Evolutionary conservation across 2,797 vertebrate species (phyloP), one percentile per base, ranked within the genome.

Genomic region (Poeciliopsis presidionis): DNA sequence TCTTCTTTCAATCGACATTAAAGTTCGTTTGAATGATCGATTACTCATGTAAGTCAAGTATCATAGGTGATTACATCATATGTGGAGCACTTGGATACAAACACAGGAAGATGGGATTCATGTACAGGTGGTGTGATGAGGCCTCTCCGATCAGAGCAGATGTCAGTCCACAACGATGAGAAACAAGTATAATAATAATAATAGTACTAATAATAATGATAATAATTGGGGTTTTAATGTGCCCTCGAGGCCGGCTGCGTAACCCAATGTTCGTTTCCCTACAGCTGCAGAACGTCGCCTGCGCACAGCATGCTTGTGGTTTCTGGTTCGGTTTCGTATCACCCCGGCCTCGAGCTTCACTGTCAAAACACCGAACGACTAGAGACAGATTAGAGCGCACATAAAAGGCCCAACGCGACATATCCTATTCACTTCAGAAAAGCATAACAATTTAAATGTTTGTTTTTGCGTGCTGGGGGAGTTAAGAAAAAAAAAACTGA

Each of bases 271-370:
- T 91, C 72, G 77, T 85, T 87, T 89, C 86, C 74, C 74, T 75
- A 51, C 81, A 84, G 82, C 88, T 93, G 90, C 91, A 92, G 72
- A 90, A 85, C 74, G 73, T 82, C 81, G 78, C 90, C 57, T 92
- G 92, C 89, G 89, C 88, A 84, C 83, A 78, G 80, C 88, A 88
- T 82, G 87, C 73, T 92, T 95, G 93, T 92, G 93, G 92, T 94
- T 94, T 70, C 93, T 87, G 73, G 74, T 89, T 93, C 16, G 89
- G 91, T 94, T 93, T 94, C 93, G 81, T 84, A 89, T 94, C 93
- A 91, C 84, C 73, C 81, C 79, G 73, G 87, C 78, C 82, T 83
- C 81, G 53, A 75, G 87, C 87, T 90, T 88, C 86, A 88, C 89
- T 91, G 89, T 93, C 88, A 91, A 86, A 92, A 90, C 88, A 85